These are phyloP conservation scores for Mya arenaria DNA, from an alignment of 1,140 invertebrate species.

Conservation along the genomic window DNA sequence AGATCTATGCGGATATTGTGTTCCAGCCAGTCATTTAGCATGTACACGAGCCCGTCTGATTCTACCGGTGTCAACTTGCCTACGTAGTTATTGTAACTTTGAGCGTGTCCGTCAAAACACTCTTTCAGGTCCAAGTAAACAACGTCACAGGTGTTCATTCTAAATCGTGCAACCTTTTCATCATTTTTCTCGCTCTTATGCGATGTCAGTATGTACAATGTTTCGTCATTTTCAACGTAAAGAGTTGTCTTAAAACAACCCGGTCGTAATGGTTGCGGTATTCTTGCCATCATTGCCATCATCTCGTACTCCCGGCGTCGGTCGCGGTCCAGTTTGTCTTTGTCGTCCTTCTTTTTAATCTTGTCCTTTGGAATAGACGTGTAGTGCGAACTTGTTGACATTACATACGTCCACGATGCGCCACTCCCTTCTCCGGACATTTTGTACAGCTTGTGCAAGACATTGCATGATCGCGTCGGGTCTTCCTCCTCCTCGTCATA, in stretches of 20 bases:
- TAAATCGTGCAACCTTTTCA: conserved; percentile 2
- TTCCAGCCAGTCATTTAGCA: neutral
- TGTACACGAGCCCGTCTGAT: neutral
- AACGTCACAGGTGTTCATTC: neutral
- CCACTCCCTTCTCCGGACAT: neutral
- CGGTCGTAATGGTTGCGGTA: conserved; percentile 1
- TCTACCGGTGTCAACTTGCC: neutral
- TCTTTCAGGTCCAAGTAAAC: conserved; percentile 5
- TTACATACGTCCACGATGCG: neutral
- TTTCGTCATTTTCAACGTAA: conserved; percentile 11
- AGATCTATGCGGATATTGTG: neutral
- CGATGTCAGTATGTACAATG: neutral
- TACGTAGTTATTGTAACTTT: neutral
- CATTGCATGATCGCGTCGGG: neutral
- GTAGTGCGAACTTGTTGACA: neutral
- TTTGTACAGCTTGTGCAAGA: neutral
- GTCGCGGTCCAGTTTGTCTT: neutral
- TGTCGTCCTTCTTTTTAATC: neutral
- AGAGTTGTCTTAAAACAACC: neutral
- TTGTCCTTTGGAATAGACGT: conserved; percentile 15
- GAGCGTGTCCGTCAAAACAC: too few relatives aligned
- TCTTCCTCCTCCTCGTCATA: neutral
- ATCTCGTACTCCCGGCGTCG: neutral
- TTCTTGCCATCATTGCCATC: neutral
- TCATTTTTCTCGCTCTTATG: neutral